These are phyloP conservation scores for Hemaris fuciformis DNA, from an alignment of 2,888 invertebrate genomes.

Conservation along the genomic window DNA sequence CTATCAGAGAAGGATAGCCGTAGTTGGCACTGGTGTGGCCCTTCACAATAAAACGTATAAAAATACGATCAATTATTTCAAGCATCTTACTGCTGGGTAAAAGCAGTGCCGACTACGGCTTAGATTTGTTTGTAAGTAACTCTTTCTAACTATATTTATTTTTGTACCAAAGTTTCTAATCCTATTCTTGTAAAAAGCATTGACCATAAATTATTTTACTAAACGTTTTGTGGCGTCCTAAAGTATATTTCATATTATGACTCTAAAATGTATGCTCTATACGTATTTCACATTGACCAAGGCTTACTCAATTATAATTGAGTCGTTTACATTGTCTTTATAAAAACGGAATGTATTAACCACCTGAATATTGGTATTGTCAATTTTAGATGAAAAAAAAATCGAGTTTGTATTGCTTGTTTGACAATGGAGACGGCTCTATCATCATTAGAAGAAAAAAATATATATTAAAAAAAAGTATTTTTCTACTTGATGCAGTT, in stretches of 20 bases:
- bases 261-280: slow-evolving; percentile 33
- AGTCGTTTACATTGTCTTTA: neutral
- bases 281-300: slow-evolving; percentile 29
- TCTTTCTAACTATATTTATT: slow-evolving; percentile 37
- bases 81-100: neutral
- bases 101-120: slow-evolving; percentile 13
- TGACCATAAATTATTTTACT: slow-evolving; percentile 41
- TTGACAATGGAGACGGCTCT: neutral
- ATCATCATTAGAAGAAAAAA: neutral
- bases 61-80: no score
- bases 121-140: slow-evolving; percentile 28
- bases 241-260: slow-evolving; percentile 18
- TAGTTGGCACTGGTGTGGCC: no score
- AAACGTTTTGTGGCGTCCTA: slow-evolving; percentile 22
- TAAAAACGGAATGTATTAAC: neutral
- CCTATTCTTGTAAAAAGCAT: slow-evolving; percentile 23
- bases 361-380: neutral
- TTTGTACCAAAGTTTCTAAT: slow-evolving; percentile 35
- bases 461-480: slow-evolving; percentile 13
- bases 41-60: no score
- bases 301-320: slow-evolving; percentile 30
- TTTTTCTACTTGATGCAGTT: slow-evolving; percentile 33
- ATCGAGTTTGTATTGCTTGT: neutral
- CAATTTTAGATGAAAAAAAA: neutral
- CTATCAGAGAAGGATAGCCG: no score